Percentiles rank a stretch among this genome's conserved stretches.
These are phyloP conservation scores for Mythimna ferrago DNA, from an alignment of 2,888 invertebrate genomes.

Conservation along the genomic window DNA sequence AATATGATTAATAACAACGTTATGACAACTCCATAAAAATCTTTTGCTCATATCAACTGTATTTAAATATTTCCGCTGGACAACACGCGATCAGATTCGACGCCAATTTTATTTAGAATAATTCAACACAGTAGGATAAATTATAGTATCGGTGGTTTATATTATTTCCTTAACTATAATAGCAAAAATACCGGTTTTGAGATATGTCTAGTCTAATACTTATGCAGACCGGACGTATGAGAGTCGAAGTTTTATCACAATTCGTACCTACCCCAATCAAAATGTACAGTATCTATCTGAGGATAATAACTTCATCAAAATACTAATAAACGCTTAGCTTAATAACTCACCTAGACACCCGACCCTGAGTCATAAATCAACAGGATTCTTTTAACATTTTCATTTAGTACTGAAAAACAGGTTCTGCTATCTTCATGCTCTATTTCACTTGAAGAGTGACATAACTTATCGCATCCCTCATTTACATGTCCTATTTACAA, in stretches of 20 bases:
- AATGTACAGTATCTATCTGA: not conserved
- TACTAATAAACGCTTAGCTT: not conserved
- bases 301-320: conserved; percentile 9
- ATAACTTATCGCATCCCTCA: conserved; percentile 58
- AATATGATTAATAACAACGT: conserved; percentile 13
- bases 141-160: not conserved
- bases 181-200: not conserved
- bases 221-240: not conserved
- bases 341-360: conserved; percentile 1
- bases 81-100: not conserved
- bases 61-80: conserved; percentile 5
- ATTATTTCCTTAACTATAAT: not conserved
- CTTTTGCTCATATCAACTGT: conserved; percentile 10
- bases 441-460: conserved; percentile 48
- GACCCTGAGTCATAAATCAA: conserved; percentile 17
- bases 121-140: not conserved
- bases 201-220: not conserved
- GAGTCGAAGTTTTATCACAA: not conserved
- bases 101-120: not conserved
- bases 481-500: conserved; percentile 55
- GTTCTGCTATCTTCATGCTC: conserved; percentile 49
- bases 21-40: conserved; percentile 1
- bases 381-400: conserved; percentile 13
- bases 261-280: not conserved
- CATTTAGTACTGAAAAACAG: conserved; percentile 26